phyloP scores from a whole-genome alignment of 1,140 invertebrate species.

The Myzus persicae region DNA sequence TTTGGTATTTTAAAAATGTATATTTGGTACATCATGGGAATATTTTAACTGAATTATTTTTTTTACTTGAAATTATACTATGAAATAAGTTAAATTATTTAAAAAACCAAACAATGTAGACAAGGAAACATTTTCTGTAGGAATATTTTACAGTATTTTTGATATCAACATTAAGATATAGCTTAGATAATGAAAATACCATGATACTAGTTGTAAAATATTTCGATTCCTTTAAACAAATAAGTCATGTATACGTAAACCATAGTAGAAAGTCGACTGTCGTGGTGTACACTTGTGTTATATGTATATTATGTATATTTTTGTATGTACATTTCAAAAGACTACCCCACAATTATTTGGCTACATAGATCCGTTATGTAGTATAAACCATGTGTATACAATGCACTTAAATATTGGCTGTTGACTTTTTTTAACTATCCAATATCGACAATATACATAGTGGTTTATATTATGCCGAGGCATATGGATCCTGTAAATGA shows the following conservation, averaged over 20 bases:
- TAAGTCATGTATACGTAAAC: not conserved
- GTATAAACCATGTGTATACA: not conserved
- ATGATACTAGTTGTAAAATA: not conserved
- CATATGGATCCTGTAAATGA: not conserved
- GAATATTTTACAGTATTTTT: not conserved
- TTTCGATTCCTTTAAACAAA: not conserved
- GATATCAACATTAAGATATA: not conserved
- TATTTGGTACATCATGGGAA: not conserved
- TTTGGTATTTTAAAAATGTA: constrained; percentile 6
- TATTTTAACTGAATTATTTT: not conserved
- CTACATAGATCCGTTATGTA: not conserved
- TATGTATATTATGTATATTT: not conserved
- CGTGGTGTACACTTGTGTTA: not conserved
- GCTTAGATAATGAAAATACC: not conserved
- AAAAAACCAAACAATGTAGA: not conserved
- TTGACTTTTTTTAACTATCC: not conserved
- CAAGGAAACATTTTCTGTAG: not conserved
- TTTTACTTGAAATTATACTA: not conserved
- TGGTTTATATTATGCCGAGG: constrained; percentile 22
- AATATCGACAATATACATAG: not conserved
- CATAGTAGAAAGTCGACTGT: not conserved
- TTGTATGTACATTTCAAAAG: not conserved
- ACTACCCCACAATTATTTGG: not conserved
- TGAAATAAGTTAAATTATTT: not conserved
- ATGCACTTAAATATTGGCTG: not conserved